These are phyloP conservation scores for Drosophila mulleri DNA, from an alignment of 2,888 invertebrate species.

Conservation along the genomic window DNA sequence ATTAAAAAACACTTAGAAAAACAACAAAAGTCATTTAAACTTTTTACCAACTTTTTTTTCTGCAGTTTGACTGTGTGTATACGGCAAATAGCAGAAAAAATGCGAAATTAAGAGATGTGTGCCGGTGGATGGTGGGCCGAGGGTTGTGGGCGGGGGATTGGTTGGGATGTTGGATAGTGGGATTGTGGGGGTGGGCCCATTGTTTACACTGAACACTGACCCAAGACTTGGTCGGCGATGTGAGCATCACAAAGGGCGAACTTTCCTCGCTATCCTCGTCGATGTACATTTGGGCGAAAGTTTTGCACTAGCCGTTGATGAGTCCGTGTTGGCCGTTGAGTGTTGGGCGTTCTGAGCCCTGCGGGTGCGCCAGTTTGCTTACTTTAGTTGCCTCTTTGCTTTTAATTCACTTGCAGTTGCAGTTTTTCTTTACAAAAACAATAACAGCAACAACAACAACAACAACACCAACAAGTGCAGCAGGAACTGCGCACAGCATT, in stretches of 20 bases:
- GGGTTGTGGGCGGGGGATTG: not conserved
- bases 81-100: constrained; percentile 60
- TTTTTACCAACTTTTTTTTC: constrained; percentile 69
- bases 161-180: not conserved
- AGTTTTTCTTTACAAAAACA: constrained; percentile 53
- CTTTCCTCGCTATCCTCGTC: constrained; percentile 89
- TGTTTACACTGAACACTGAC: constrained; percentile 85
- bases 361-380: constrained; percentile 53
- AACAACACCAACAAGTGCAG: constrained; percentile 32
- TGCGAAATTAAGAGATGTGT: constrained; percentile 74
- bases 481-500: constrained; percentile 55
- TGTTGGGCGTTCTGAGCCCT: constrained; percentile 21
- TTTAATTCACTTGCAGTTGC: constrained; percentile 77
- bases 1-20: constrained; percentile 80
- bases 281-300: constrained; percentile 85
- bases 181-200: constrained; percentile 42
- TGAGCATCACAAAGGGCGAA: constrained; percentile 89
- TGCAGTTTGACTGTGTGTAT: constrained; percentile 38
- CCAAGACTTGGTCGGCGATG: constrained; percentile 88
- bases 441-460: constrained; percentile 33
- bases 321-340: constrained; percentile 38
- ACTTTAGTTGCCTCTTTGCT: constrained; percentile 62
- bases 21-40: constrained; percentile 81
- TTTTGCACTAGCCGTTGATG: constrained; percentile 53
- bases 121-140: constrained; percentile 5